These are phyloP conservation scores for Lacerta viridis DNA, from an alignment of 2,797 vertebrate species.

Conservation along the genomic window DNA sequence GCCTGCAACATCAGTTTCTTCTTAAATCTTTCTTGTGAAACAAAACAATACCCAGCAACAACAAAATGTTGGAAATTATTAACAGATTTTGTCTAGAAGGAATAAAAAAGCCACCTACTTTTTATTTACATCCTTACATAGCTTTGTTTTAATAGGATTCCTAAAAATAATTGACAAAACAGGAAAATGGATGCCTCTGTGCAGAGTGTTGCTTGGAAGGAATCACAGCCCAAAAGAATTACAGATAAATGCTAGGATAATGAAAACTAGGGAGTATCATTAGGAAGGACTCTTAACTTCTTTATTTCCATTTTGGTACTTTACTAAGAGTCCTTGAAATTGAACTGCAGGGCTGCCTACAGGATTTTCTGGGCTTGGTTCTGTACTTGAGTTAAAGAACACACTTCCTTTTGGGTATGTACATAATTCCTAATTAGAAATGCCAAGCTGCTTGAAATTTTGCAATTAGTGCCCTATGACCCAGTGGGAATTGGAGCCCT, in stretches of 20 bases:
- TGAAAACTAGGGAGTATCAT: conserved; percentile 64
- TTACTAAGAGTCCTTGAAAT: conserved; percentile 51
- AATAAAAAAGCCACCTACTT: background rate
- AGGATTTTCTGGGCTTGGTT: background rate
- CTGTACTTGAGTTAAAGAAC: background rate
- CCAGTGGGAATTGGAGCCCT: background rate
- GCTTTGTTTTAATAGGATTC: conserved; percentile 65
- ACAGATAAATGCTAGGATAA: conserved; percentile 73
- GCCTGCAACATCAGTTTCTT: conserved; percentile 21
- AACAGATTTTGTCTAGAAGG: background rate
- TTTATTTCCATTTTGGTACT: conserved; percentile 66
- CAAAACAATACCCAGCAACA: conserved; percentile 19
- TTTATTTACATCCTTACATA: background rate
- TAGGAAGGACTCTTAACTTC: conserved; percentile 29
- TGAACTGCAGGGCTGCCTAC: background rate
- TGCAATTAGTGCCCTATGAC: background rate
- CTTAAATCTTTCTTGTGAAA: conserved; percentile 56
- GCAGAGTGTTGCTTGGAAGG: conserved; percentile 74
- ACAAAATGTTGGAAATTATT: conserved; percentile 45
- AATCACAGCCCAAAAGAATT: conserved; percentile 61
- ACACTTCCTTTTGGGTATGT: background rate
- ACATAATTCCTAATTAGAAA: background rate
- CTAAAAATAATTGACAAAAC: conserved; percentile 74
- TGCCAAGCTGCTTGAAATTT: background rate
- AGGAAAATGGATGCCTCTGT: conserved; percentile 79